These are phyloP conservation scores for Trachymyrmex septentrionalis DNA, from an alignment of 1,140 invertebrate genomes.

Conservation along the genomic window DNA sequence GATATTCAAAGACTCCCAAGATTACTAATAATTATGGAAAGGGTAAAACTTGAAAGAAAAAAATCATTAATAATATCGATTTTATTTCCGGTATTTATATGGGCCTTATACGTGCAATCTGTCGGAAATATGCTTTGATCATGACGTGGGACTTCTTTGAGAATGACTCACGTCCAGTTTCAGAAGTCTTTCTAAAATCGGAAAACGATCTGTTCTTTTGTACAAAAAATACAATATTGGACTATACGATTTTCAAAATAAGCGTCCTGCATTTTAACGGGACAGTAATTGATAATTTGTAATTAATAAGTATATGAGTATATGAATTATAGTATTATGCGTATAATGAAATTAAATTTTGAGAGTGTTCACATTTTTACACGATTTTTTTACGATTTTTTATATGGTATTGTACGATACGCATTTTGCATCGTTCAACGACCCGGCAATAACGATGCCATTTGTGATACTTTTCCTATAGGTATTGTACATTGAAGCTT, in stretches of 20 bases:
- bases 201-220: background rate
- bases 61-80: background rate
- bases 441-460: constrained; percentile 22
- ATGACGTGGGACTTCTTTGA: background rate
- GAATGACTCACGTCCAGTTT: background rate
- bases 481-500: constrained; percentile 32
- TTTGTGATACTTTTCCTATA: constrained; percentile 69
- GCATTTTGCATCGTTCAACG: constrained; percentile 47
- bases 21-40: constrained; percentile 17
- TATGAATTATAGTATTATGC: constrained; percentile 22
- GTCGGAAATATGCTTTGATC: background rate
- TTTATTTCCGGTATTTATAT: background rate
- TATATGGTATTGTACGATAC: constrained; percentile 22
- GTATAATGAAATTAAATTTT: constrained; percentile 32
- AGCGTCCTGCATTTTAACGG: background rate
- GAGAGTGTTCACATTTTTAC: constrained; percentile 42
- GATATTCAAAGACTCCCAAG: background rate
- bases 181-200: background rate
- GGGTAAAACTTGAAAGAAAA: background rate
- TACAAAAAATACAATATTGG: constrained; percentile 1
- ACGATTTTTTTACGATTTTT: constrained; percentile 19
- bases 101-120: background rate
- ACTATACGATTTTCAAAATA: constrained; percentile 25
- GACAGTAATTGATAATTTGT: constrained; percentile 16
- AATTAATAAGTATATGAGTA: background rate